These are phyloP conservation scores for Ceuthmochares aereus DNA, from an alignment of 2,113 vertebrate genomes.

Conservation along the genomic window DNA sequence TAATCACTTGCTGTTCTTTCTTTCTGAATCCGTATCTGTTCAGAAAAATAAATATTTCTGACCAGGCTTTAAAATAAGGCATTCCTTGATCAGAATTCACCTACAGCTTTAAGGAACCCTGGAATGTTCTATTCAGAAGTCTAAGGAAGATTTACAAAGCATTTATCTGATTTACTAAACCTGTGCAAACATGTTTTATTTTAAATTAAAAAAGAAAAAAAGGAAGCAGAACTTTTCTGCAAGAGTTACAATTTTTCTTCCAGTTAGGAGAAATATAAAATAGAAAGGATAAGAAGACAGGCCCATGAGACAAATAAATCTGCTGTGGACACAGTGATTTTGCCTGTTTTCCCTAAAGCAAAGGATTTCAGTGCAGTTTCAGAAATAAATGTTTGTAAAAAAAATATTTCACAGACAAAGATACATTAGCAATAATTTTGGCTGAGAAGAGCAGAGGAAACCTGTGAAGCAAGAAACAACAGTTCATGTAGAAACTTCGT, in stretches of 20 bases:
- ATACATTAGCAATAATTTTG: neutral
- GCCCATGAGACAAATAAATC: neutral
- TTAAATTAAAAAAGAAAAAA: neutral
- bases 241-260: neutral
- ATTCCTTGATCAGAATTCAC: neutral
- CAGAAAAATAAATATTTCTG: neutral
- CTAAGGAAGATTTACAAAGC: neutral
- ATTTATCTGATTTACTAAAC: neutral
- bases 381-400: neutral
- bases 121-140: neutral
- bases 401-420: neutral
- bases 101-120: neutral
- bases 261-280: neutral
- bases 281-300: neutral
- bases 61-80: neutral
- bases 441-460: neutral
- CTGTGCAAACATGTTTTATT: neutral
- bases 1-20: neutral
- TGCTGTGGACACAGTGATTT: neutral
- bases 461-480: neutral
- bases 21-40: neutral
- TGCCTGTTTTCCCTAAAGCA: neutral
- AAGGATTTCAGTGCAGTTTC: neutral
- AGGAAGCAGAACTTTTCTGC: neutral
- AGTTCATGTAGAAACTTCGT: constrained; percentile 29